A percentile compares a stretch with the other conserved stretches of the same genome.
Evolutionary conservation across 2,888 invertebrate genomes (phyloP).

Genomic region (Trichopria drosophilae): DNA sequence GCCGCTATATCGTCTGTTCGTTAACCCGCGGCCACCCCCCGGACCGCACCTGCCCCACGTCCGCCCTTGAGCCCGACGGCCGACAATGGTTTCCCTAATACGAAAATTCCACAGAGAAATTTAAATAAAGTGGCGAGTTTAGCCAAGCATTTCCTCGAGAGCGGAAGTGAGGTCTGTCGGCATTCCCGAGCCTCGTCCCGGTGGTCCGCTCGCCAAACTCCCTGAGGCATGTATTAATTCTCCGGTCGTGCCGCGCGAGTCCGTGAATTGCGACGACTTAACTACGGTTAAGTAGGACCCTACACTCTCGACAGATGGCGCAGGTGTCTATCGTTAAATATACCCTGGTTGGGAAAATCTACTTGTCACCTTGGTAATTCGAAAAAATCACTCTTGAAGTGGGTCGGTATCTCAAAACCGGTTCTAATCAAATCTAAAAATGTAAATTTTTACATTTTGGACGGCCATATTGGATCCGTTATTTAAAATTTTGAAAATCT

Average conservation of each 20-base stretch:
- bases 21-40: no score
- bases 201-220: slow-evolving; percentile 36
- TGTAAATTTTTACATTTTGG: no score
- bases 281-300: slow-evolving; percentile 30
- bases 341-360: slow-evolving; percentile 14
- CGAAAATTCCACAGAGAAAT: slow-evolving; percentile 48
- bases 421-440: no score
- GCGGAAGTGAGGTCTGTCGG: no score
- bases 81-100: slow-evolving; percentile 41
- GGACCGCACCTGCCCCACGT: no score
- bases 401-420: no score
- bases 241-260: slow-evolving; percentile 26
- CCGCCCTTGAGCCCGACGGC: no score
- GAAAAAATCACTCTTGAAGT: neutral
- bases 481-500: no score
- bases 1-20: no score
- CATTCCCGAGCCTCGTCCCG: slow-evolving; percentile 6
- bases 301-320: slow-evolving; percentile 32
- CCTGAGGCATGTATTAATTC: slow-evolving; percentile 39
- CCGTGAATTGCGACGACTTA: slow-evolving; percentile 33
- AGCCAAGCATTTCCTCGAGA: slow-evolving; percentile 27
- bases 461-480: no score
- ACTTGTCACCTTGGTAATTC: neutral
- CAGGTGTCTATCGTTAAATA: slow-evolving; percentile 16
- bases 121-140: slow-evolving; percentile 51